Base-by-base conservation (phyloP, 2,888 invertebrate species). In the Iselma pallidipennis region DNA sequence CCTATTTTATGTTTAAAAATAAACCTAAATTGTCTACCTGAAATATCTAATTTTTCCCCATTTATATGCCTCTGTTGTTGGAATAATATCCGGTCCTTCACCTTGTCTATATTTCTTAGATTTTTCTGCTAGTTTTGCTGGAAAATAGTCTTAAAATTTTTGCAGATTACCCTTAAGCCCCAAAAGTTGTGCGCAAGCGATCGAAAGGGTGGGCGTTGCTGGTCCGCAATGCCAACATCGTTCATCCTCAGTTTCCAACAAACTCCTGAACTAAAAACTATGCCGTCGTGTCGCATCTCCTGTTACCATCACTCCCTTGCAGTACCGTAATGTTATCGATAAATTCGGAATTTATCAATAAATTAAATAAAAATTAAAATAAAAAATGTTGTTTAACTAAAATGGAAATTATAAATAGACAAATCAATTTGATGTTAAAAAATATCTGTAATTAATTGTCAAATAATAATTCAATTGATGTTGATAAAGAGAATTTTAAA, bases 191-290 rank as follows among this genome's bases (percentile, higher is more conserved):
- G 71, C 70, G 71, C 69, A 71, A 63, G 66, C 50, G 56, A 53
- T 42, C 49, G 33, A 56, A 58, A 52, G 64, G 71, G 71, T 75
- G 77, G 77, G 77, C 76, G 76, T 74, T 71, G 76, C 73, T 74
- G 68, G 70, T 75, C 77, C 74, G 77, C 76, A 76, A 71, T 74
- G 74, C 72, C 72, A 75, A 71, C 71, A 70, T 55, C 57, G 59
- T 59, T 49, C 54, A 56, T 59, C 56, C 49, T 59, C 57, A 64
- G 64, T 64, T 53, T 16, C 48, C 48, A 60, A 28, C 60, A 52
- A 52, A 49, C 33, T 7, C 48, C 49, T 33, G 14, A 42, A 29
- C 2, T 7, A 12, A 19, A n/a, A 29, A 37, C 16, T n/a, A 26
- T 49, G 61, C 55, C 26, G 50, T 23, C 21, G 49, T 29, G n/a